Percentiles rank a stretch among this genome's conserved stretches.
Conservation (phyloP, 2,888 invertebrate genomes). For the Cheiracanthium punctorium region DNA sequence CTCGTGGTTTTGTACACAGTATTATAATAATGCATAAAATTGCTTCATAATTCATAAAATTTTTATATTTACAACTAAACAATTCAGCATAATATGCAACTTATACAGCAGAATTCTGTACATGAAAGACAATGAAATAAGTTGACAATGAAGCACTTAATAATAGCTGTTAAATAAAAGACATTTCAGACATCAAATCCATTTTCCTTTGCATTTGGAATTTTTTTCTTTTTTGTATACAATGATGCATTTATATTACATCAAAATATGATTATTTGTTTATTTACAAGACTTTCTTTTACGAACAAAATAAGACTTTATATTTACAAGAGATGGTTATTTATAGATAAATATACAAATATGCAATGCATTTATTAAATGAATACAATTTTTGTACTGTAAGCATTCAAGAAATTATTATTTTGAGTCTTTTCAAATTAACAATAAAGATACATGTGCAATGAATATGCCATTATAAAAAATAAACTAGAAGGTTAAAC, state of each 20-base stretch:
- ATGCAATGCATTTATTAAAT: too few relatives aligned
- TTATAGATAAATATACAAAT: background rate
- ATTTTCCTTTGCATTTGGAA: background rate
- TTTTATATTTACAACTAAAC: conserved; percentile 9
- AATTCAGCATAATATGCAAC: background rate
- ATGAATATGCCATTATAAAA: too few relatives aligned
- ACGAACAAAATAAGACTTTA: background rate
- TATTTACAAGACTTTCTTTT: background rate
- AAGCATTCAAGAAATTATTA: too few relatives aligned
- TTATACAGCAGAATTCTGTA: background rate
- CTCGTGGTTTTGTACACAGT: background rate
- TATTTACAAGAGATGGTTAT: background rate
- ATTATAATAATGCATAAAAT: background rate
- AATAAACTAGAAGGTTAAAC: too few relatives aligned
- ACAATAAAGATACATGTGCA: too few relatives aligned
- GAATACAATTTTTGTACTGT: too few relatives aligned
- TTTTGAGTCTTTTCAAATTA: too few relatives aligned
- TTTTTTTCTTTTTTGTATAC: background rate
- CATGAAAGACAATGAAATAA: conserved; percentile 13
- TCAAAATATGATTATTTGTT: background rate
- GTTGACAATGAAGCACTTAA: background rate
- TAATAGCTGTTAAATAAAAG: background rate
- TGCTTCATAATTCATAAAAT: background rate
- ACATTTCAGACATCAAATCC: background rate
- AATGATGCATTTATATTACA: conserved; percentile 1